Percentiles rank a stretch among this genome's conserved stretches.
Evolutionary conservation across 2,797 vertebrate genomes (phyloP).

Genomic region (Zenarchopterus dispar): DNA sequence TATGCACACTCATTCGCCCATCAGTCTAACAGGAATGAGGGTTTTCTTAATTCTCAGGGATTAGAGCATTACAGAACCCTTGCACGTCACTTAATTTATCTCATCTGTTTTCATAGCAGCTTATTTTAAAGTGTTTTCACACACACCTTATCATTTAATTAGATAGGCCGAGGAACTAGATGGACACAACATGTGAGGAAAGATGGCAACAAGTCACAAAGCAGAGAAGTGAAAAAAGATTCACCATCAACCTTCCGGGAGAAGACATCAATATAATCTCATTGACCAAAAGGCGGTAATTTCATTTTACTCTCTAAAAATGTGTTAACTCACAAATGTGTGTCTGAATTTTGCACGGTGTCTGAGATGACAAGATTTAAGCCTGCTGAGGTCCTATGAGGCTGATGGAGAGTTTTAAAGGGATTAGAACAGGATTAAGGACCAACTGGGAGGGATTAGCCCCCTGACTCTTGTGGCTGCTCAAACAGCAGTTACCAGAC

Average conservation of each 20-base stretch:
- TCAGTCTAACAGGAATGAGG: conserved; percentile 4
- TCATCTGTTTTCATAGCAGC: neutral
- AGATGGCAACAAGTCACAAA: neutral
- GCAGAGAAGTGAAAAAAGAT: conserved; percentile 11
- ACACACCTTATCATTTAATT: conserved; percentile 3
- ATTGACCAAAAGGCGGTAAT: conserved; percentile 23
- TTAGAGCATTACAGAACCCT: neutral
- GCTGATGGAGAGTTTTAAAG: conserved; percentile 74
- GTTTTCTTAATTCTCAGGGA: neutral
- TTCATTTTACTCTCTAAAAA: conserved; percentile 37
- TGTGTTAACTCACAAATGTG: conserved; percentile 33
- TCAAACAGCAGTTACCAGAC: conserved; percentile 54
- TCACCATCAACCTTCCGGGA: conserved; percentile 8
- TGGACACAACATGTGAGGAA: neutral
- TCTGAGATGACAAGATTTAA: conserved; percentile 58
- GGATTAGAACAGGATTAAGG: conserved; percentile 76
- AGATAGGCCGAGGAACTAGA: neutral
- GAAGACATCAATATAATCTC: conserved; percentile 21
- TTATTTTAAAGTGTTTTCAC: neutral
- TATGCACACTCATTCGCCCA: neutral
- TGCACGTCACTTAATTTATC: no score
- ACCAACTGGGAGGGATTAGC: conserved; percentile 72
- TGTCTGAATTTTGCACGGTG: conserved; percentile 28
- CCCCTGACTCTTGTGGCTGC: conserved; percentile 54
- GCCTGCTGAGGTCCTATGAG: conserved; percentile 54